These are phyloP conservation scores for Xiphophorus hellerii DNA, from an alignment of 2,113 vertebrate genomes.

Conservation along the genomic window DNA sequence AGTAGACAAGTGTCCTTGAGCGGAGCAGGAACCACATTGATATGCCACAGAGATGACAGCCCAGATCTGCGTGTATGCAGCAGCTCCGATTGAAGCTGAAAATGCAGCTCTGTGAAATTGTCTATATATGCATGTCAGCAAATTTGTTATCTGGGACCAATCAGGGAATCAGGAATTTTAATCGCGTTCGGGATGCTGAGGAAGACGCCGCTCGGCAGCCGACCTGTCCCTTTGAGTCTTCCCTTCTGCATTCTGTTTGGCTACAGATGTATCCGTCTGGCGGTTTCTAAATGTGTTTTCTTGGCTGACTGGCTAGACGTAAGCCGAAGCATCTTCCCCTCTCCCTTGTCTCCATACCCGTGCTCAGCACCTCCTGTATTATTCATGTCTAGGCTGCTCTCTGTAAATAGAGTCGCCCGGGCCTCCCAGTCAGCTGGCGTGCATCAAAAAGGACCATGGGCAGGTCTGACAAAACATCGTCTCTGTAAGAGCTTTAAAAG, in stretches of 20 bases:
- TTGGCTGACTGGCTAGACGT: conserved; percentile 12
- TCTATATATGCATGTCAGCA: conserved; percentile 32
- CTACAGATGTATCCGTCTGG: conserved; percentile 34
- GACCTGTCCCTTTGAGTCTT: conserved; percentile 33
- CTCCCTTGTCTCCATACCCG: conserved; percentile 31
- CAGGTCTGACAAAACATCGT: conserved; percentile 51
- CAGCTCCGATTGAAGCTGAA: neutral
- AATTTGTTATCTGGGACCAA: conserved; percentile 9
- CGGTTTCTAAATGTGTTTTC: conserved; percentile 24
- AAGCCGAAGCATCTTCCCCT: conserved; percentile 26
- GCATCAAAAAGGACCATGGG: conserved; percentile 12
- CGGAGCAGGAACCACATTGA: conserved; percentile 51
- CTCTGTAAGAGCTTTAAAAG: conserved; percentile 52
- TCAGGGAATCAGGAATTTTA: conserved; percentile 24
- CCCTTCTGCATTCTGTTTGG: conserved; percentile 6
- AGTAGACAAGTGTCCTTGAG: conserved; percentile 66
- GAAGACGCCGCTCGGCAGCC: conserved; percentile 6
- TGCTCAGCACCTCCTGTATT: conserved; percentile 51
- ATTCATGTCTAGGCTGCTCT: conserved; percentile 53
- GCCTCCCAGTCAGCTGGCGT: conserved; percentile 45
- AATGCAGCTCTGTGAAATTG: conserved; percentile 5
- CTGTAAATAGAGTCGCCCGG: conserved; percentile 53
- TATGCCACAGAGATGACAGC: conserved; percentile 38
- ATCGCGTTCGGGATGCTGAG: conserved; percentile 4
- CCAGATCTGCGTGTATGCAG: conserved; percentile 32